phyloP scores from a whole-genome alignment of 2,113 vertebrate species.

The Chauna torquata region DNA sequence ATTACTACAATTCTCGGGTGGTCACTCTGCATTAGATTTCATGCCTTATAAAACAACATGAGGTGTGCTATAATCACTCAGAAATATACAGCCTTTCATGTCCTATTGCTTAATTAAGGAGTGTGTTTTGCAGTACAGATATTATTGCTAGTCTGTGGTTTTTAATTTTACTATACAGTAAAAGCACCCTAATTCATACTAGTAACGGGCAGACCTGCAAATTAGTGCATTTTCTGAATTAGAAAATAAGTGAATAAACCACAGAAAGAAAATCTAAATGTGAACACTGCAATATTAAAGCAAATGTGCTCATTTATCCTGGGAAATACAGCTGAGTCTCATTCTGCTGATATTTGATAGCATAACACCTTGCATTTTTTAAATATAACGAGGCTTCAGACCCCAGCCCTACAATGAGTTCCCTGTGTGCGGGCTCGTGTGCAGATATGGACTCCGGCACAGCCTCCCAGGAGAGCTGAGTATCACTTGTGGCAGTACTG shows the following conservation, averaged over 20 bases:
- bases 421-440: neutral
- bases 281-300: slow-evolving; percentile 7
- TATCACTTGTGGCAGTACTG: neutral
- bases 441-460: neutral
- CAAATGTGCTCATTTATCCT: slow-evolving; percentile 25
- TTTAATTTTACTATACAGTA: slow-evolving; percentile 63
- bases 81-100: slow-evolving; percentile 71
- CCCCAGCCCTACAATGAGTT: slow-evolving; percentile 39
- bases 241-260: slow-evolving; percentile 62
- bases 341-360: slow-evolving; percentile 39
- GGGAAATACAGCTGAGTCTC: slow-evolving; percentile 26
- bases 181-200: slow-evolving; percentile 55
- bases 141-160: slow-evolving; percentile 66
- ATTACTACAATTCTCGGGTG: slow-evolving; percentile 73
- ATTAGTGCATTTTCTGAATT: slow-evolving; percentile 65
- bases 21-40: slow-evolving; percentile 72
- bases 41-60: slow-evolving; percentile 73
- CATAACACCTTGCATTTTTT: neutral
- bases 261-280: slow-evolving; percentile 47
- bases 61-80: slow-evolving; percentile 68
- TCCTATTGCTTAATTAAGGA: slow-evolving; percentile 73
- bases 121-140: slow-evolving; percentile 62
- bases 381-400: slow-evolving; percentile 33
- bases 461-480: neutral
- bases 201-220: slow-evolving; percentile 54